Percentiles rank a stretch among this genome's conserved stretches.
Evolutionary conservation across 2,888 invertebrate genomes (phyloP).

Genomic region (Erebia ligea): DNA sequence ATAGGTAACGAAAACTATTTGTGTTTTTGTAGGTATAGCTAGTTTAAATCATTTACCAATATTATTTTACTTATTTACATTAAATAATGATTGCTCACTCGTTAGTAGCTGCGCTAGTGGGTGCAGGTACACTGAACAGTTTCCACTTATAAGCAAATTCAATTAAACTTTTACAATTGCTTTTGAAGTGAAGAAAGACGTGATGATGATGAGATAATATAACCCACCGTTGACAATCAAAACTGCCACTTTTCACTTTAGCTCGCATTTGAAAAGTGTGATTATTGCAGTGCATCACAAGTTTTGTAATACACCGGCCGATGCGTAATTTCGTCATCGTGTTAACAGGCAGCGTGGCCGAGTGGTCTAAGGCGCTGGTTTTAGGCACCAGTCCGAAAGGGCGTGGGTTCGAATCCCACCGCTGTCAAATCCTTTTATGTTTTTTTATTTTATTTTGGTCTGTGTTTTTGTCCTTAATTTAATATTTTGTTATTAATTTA

Average conservation of each 20-base stretch:
- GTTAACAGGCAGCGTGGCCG: slow-evolving; percentile 88
- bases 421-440: slow-evolving; percentile 63
- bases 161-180: no score
- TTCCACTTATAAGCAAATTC: no score
- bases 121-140: no score
- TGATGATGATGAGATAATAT: no score
- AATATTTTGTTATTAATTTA: neutral
- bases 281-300: neutral
- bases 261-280: no score
- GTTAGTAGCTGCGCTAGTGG: no score
- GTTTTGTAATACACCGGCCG: neutral
- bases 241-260: no score
- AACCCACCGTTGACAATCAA: no score
- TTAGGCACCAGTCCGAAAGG: slow-evolving; percentile 92
- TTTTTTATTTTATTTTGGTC: neutral
- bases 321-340: neutral
- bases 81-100: no score
- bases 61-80: no score
- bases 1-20: neutral
- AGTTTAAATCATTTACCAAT: neutral
- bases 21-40: neutral
- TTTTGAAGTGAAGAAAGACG: no score
- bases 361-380: slow-evolving; percentile 96
- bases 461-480: no score
- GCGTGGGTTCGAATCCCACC: slow-evolving; percentile 84